Evolutionary conservation across 2,113 vertebrate genomes (phyloP), one percentile per base, ranked within the genome.

Genomic region (Carettochelys insculpta): DNA sequence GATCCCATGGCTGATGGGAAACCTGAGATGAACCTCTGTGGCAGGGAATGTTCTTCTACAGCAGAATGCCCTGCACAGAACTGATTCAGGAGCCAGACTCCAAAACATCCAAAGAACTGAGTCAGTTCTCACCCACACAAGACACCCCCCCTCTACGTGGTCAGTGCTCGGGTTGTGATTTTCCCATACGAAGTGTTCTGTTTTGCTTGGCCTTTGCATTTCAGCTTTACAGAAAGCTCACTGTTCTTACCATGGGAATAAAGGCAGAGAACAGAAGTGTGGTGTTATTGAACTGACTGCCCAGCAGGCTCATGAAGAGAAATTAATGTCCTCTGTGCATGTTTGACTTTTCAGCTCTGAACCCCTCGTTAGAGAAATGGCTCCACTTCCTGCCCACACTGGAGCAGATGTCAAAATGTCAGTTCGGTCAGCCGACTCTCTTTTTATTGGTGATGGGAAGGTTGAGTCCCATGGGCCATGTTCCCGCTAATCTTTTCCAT

Each of bases 201-300:
- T 22, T 95, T 76, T 86, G 34, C 0, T 19, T 95, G 92, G 83
- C 93, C 92, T 50, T 86, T 1, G 12, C 38, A 83, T 71, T 41
- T 84, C 34, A 48, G 29, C 22, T 7, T 56, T 82, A 80, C 78
- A 95, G 87, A 95, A 94, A 95, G 94, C 53, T 8, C 3, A 0
- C 77, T n/a, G 78, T 95, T 97, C 91, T 97, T 90, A 82, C 68
- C 96, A 14, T 90, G 96, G 90, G 94, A 96, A 92, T 83, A 82
- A 1, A 0, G 84, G 61, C 45, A 41, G 85, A 78, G 93, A 97
- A 19, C 73, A 65, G 92, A 81, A 24, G 34, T 86, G 73, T 4
- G 78, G 83, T 91, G 79, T 95, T 83, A 11, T 25, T 85, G 92
- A 82, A 86, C 94, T 80, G 80, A 77, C 86, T 96, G 93, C 95